Evolutionary conservation across 2,888 invertebrate genomes (phyloP).

Genomic region (Protodeltote pygarga): DNA sequence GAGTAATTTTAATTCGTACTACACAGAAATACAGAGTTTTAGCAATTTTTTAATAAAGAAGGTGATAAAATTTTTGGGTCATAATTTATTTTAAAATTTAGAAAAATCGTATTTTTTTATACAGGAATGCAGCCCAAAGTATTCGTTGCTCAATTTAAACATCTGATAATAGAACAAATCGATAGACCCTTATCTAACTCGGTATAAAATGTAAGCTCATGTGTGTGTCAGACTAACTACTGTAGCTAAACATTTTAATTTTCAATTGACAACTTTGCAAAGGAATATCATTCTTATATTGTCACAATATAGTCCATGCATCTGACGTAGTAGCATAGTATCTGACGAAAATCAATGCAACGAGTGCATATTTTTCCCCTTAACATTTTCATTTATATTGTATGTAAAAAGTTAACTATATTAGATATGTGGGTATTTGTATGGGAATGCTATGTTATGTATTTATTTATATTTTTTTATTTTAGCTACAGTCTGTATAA

Average conservation of each 20-base stretch:
- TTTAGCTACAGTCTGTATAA: conserved; percentile 68
- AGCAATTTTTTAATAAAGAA: too few relatives aligned
- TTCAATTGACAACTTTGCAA: conserved; percentile 39
- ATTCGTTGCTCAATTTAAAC: conserved; percentile 72
- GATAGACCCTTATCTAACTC: conserved; percentile 59
- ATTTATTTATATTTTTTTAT: conserved; percentile 37
- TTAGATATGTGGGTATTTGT: conserved; percentile 41
- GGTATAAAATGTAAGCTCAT: conserved; percentile 79
- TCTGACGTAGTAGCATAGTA: too few relatives aligned
- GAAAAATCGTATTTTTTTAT: neutral
- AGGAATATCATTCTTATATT: conserved; percentile 25
- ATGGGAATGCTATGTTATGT: conserved; percentile 42
- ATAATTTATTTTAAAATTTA: neutral
- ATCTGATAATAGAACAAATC: conserved; percentile 69
- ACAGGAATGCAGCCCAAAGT: conserved; percentile 65
- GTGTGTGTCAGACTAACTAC: conserved; percentile 65
- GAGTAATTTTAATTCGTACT: too few relatives aligned
- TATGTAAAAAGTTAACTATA: conserved; percentile 36
- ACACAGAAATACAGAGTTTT: too few relatives aligned
- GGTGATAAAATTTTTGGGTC: neutral
- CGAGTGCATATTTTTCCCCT: conserved; percentile 8
- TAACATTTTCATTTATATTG: conserved; percentile 27
- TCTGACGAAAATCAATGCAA: conserved; percentile 32
- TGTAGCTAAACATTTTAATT: conserved; percentile 61
- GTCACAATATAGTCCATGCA: conserved; percentile 21